Percentiles rank a stretch among this genome's conserved stretches.
Evolutionary conservation across 2,797 vertebrate species (phyloP).

Genomic region (Dipus sagitta): DNA sequence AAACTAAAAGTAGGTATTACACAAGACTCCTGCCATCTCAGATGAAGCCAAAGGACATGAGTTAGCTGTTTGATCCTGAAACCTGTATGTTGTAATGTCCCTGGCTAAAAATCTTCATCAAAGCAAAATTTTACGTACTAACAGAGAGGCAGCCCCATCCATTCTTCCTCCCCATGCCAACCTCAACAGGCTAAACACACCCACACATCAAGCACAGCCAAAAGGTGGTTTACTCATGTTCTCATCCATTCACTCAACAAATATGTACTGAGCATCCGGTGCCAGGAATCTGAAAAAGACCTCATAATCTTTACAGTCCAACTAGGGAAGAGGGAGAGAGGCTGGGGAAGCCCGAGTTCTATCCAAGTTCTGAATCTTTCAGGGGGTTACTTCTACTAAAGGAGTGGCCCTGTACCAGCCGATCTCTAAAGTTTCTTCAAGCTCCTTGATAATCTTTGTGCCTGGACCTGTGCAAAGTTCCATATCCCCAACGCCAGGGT

Average conservation of each 20-base stretch:
- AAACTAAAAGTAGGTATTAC: slow-evolving; percentile 14
- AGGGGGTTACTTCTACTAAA: not conserved
- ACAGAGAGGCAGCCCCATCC: not conserved
- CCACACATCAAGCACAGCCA: not conserved
- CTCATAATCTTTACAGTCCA: not conserved
- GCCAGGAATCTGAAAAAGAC: slow-evolving; percentile 11
- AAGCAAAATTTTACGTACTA: not conserved
- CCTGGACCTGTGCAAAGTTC: not conserved
- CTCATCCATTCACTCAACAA: slow-evolving; percentile 8
- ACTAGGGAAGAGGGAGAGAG: not conserved
- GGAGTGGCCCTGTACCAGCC: not conserved
- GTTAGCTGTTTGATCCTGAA: slow-evolving; percentile 32
- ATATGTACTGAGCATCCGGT: not conserved
- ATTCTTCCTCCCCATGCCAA: not conserved
- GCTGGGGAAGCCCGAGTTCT: not conserved
- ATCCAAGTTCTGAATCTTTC: not conserved
- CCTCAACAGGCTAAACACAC: not conserved
- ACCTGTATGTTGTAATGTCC: slow-evolving; percentile 14
- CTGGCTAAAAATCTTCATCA: not conserved
- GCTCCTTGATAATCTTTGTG: not conserved
- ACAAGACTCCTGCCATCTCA: slow-evolving; percentile 30
- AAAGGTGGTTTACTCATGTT: not conserved
- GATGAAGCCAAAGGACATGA: not conserved
- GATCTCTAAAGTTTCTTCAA: not conserved
- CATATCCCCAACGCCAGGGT: not conserved